Conservation (phyloP, 1,140 invertebrate genomes). For the Bombus cullumanus region DNA sequence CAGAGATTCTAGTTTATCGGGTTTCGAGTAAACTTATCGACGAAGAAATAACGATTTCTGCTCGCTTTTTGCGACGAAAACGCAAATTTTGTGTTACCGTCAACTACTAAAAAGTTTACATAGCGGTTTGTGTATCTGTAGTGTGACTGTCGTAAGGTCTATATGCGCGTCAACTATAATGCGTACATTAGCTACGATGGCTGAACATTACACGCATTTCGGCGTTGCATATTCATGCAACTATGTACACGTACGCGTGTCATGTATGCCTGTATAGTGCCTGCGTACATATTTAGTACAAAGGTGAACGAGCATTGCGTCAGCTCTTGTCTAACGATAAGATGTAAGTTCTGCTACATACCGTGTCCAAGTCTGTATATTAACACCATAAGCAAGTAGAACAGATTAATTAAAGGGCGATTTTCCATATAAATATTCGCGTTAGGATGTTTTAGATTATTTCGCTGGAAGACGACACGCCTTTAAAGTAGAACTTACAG, state of each 20-base stretch:
- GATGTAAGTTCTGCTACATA: neutral
- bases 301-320: conserved; percentile 21
- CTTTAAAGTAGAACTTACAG: neutral
- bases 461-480: neutral
- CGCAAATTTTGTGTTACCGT: neutral
- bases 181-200: conserved; percentile 46
- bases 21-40: neutral
- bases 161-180: conserved; percentile 36
- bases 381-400: neutral
- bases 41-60: neutral
- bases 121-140: neutral
- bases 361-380: neutral
- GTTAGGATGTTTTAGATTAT: neutral
- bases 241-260: conserved; percentile 2
- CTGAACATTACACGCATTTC: conserved; percentile 51
- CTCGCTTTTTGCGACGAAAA: too few species aligned
- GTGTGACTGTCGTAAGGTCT: conserved; percentile 24
- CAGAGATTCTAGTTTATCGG: neutral
- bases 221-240: conserved; percentile 46
- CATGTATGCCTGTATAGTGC: neutral
- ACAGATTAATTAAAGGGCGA: neutral
- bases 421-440: neutral
- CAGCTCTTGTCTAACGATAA: neutral
- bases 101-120: conserved; percentile 9
- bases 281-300: conserved; percentile 1